phyloP scores from a whole-genome alignment of 2,888 invertebrate species.

The Pecten maximus region DNA sequence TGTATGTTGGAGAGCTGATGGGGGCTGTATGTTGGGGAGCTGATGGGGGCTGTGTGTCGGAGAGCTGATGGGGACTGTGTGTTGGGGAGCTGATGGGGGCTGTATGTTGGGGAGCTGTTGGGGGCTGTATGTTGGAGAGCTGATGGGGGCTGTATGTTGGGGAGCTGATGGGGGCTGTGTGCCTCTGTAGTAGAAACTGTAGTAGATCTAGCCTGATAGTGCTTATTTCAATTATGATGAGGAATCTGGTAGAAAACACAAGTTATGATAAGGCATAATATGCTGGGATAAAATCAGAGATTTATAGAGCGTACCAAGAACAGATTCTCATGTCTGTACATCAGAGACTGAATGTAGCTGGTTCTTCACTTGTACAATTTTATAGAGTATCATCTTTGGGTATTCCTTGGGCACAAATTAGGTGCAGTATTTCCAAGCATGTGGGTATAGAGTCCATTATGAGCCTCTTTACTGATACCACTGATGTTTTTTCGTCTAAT shows the following conservation, averaged over 20 bases:
- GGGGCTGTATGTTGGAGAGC: neutral
- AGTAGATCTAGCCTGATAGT: neutral
- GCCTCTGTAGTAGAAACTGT: neutral
- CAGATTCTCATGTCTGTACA: neutral
- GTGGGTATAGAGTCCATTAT: conserved; percentile 21
- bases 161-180: neutral
- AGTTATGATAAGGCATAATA: conserved; percentile 13
- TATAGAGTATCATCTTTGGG: conserved; percentile 23
- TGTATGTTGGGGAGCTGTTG: too few relatives aligned
- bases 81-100: too few relatives aligned
- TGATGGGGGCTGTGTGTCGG: too few relatives aligned
- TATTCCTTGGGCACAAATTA: neutral
- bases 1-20: too few relatives aligned
- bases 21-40: too few relatives aligned
- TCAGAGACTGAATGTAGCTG: neutral
- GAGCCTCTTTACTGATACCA: neutral
- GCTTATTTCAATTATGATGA: conserved; percentile 30
- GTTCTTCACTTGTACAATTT: neutral
- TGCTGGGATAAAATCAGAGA: conserved; percentile 15
- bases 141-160: neutral
- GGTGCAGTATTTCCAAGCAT: neutral
- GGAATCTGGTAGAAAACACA: conserved; percentile 25
- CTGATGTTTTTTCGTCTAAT: conserved; percentile 7
- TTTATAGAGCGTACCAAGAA: neutral
- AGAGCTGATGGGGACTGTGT: too few relatives aligned